A percentile compares a stretch with the other conserved stretches of the same genome.
Conservation (phyloP, 2,113 vertebrate species). For the Amphilophus citrinellus region DNA sequence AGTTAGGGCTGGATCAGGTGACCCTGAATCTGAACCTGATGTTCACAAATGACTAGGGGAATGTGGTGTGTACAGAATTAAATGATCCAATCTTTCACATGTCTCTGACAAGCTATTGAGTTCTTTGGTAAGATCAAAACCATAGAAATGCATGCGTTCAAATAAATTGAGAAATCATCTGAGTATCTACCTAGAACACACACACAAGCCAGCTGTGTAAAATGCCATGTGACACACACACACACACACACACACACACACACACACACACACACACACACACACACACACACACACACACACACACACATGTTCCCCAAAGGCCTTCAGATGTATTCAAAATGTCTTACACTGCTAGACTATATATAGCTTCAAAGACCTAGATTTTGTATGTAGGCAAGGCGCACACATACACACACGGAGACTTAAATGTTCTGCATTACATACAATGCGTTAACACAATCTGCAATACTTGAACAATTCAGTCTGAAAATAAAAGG, state of each 20-base stretch:
- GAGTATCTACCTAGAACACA: too few relatives aligned
- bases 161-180: too few relatives aligned
- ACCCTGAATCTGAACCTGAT: neutral
- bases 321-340: conserved; percentile 74
- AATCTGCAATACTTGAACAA: conserved; percentile 48
- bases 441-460: conserved; percentile 55
- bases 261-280: too few relatives aligned
- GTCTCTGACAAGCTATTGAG: neutral
- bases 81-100: neutral
- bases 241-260: too few relatives aligned
- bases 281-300: too few relatives aligned
- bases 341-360: conserved; percentile 75
- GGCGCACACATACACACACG: conserved; percentile 11
- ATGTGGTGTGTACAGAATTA: neutral
- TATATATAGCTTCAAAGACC: conserved; percentile 82
- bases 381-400: conserved; percentile 75
- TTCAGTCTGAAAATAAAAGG: conserved; percentile 50
- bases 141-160: too few relatives aligned
- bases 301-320: conserved; percentile 22
- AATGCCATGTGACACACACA: too few relatives aligned
- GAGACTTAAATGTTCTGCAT: neutral
- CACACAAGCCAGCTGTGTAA: too few relatives aligned
- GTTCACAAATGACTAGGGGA: neutral
- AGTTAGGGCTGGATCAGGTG: too few relatives aligned
- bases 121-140: neutral